These are phyloP conservation scores for Aphyosemion australe DNA, from an alignment of 2,113 vertebrate species.

Conservation along the genomic window DNA sequence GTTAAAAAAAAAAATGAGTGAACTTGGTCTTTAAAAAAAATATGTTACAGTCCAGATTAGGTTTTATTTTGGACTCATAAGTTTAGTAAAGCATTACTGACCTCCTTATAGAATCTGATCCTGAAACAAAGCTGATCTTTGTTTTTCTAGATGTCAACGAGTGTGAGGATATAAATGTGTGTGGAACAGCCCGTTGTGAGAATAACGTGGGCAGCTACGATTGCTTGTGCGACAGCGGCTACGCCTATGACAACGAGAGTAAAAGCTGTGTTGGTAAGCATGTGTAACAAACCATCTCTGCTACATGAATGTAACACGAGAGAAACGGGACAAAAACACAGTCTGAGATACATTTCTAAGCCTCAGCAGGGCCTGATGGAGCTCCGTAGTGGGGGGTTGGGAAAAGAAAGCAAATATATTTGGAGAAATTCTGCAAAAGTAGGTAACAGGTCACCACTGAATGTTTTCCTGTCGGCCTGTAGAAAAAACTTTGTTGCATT, in stretches of 20 bases:
- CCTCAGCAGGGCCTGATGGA: slow-evolving; percentile 49
- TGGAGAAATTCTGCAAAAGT: slow-evolving; percentile 43
- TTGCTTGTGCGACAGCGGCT: slow-evolving; percentile 88
- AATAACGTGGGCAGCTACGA: slow-evolving; percentile 85
- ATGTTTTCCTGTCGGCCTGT: background rate
- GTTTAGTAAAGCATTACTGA: too few species aligned
- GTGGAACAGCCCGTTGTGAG: slow-evolving; percentile 86
- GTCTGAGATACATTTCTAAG: slow-evolving; percentile 20
- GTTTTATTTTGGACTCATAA: too few species aligned
- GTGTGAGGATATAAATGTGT: slow-evolving; percentile 81
- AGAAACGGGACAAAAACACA: background rate
- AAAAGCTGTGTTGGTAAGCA: slow-evolving; percentile 86
- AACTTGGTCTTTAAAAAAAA: too few species aligned
- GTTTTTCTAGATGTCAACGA: slow-evolving; percentile 87
- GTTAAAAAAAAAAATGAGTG: too few species aligned
- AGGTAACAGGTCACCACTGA: slow-evolving; percentile 51
- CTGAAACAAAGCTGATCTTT: background rate
- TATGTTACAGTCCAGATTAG: too few species aligned
- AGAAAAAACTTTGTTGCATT: background rate
- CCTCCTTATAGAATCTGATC: too few species aligned
- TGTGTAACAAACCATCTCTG: background rate
- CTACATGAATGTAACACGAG: background rate
- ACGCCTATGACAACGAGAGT: slow-evolving; percentile 80
- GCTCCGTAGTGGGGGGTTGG: slow-evolving; percentile 50
- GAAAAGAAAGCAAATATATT: slow-evolving; percentile 54